Conservation (phyloP, 1,140 invertebrate species). For the Drosophila tropicalis region DNA sequence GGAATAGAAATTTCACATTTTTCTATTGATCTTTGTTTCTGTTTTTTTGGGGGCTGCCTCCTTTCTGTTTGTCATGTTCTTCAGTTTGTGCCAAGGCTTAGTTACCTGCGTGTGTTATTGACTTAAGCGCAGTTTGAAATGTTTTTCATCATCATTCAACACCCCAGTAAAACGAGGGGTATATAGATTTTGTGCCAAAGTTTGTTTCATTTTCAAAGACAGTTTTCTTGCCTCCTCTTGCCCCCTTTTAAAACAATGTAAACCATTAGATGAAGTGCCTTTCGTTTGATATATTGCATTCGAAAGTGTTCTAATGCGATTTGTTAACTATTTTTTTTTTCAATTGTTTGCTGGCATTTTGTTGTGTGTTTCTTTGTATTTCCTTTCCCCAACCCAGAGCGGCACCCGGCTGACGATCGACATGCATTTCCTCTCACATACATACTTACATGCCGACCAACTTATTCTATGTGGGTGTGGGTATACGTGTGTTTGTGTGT, state of each 20-base stretch:
- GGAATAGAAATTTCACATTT: not conserved
- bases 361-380: conserved; percentile 42
- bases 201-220: too few species aligned
- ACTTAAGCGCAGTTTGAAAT: not conserved
- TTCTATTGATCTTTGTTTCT: not conserved
- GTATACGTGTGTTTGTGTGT: conserved; percentile 37
- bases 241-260: too few species aligned
- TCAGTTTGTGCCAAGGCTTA: not conserved
- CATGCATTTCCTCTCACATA: conserved; percentile 28
- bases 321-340: conserved; percentile 39
- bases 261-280: too few species aligned
- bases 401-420: conserved; percentile 41
- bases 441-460: conserved; percentile 2
- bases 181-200: not conserved
- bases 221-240: too few species aligned
- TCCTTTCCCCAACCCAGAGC: not conserved
- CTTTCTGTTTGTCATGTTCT: conserved; percentile 14
- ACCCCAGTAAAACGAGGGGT: not conserved
- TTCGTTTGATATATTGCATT: too few species aligned
- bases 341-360: conserved; percentile 65
- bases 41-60: not conserved
- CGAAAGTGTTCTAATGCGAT: too few species aligned
- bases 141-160: conserved; percentile 1
- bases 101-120: not conserved
- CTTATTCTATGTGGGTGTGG: conserved; percentile 19